A percentile compares a stretch with the other conserved stretches of the same genome.
phyloP scores from a whole-genome alignment of 2,888 invertebrate species.

The Blastobasis lacticolella region DNA sequence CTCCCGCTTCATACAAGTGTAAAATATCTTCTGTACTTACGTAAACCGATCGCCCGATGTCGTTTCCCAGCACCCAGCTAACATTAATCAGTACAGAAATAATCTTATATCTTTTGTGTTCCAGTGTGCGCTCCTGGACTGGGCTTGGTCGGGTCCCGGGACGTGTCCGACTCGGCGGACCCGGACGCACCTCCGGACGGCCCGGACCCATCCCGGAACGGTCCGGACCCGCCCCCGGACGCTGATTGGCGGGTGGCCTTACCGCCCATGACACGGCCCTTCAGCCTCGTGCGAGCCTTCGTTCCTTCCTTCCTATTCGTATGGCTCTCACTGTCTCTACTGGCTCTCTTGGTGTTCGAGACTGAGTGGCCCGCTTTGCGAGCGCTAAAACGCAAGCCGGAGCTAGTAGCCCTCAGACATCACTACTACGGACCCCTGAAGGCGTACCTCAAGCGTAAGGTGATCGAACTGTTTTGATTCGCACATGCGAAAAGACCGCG shows the following conservation, averaged over 20 bases:
- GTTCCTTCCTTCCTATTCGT: conserved; percentile 86
- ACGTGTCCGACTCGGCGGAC: no score
- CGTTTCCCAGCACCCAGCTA: no score
- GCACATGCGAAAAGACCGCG: background rate
- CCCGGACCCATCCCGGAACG: no score
- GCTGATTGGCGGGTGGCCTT: conserved; percentile 75
- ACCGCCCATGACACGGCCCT: conserved; percentile 42
- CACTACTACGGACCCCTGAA: conserved; percentile 90
- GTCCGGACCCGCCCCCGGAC: conserved; percentile 63
- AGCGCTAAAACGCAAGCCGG: conserved; percentile 81
- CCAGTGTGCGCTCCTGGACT: no score
- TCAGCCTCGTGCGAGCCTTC: conserved; percentile 81
- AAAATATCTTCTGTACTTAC: no score
- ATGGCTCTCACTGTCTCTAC: conserved; percentile 78
- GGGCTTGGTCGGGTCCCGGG: no score
- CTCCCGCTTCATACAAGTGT: no score
- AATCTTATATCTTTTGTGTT: no score
- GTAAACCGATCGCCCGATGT: no score
- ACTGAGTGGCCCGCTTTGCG: conserved; percentile 83
- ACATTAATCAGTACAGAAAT: no score
- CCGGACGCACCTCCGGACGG: no score
- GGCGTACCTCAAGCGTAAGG: conserved; percentile 80
- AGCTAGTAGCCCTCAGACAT: conserved; percentile 82
- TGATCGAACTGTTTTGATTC: conserved; percentile 77
- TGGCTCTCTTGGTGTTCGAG: conserved; percentile 83